phyloP scores from a whole-genome alignment of 2,797 vertebrate genomes.

The Glossophaga mutica region DNA sequence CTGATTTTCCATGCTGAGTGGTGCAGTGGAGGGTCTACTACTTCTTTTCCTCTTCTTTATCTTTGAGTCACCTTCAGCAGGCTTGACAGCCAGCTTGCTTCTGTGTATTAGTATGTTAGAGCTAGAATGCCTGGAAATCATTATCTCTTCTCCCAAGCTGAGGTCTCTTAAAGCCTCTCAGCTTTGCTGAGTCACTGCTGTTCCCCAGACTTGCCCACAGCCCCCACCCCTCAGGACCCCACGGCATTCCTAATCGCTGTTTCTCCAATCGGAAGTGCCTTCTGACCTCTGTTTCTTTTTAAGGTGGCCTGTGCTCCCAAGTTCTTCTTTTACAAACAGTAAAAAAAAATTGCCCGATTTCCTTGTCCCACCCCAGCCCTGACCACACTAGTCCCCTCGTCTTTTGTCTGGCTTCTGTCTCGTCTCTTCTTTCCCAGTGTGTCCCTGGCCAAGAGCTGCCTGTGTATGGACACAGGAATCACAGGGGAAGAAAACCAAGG shows the following conservation, averaged over 20 bases:
- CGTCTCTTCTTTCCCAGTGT: not conserved
- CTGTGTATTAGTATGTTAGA: not conserved
- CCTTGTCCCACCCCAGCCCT: not conserved
- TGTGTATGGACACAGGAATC: not conserved
- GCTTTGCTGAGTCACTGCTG: not conserved
- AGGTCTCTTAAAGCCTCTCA: not conserved
- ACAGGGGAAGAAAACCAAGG: not conserved
- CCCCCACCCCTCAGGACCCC: not conserved
- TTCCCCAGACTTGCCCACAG: not conserved
- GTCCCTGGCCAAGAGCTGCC: not conserved
- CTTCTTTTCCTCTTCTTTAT: not conserved
- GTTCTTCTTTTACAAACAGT: not conserved
- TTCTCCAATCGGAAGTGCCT: not conserved
- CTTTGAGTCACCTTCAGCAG: conserved; percentile 38
- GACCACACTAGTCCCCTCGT: not conserved
- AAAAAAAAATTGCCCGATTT: not conserved
- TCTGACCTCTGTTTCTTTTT: not conserved
- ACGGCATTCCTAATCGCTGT: not conserved
- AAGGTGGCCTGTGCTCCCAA: not conserved
- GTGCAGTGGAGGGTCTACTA: not conserved
- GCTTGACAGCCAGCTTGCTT: not conserved
- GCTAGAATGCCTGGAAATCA: not conserved
- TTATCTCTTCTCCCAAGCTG: not conserved
- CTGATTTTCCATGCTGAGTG: conserved; percentile 40
- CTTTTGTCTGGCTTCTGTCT: not conserved